A percentile compares a stretch with the other conserved stretches of the same genome.
phyloP scores from a whole-genome alignment of 2,888 invertebrate genomes.

The Apotomis betuletana region DNA sequence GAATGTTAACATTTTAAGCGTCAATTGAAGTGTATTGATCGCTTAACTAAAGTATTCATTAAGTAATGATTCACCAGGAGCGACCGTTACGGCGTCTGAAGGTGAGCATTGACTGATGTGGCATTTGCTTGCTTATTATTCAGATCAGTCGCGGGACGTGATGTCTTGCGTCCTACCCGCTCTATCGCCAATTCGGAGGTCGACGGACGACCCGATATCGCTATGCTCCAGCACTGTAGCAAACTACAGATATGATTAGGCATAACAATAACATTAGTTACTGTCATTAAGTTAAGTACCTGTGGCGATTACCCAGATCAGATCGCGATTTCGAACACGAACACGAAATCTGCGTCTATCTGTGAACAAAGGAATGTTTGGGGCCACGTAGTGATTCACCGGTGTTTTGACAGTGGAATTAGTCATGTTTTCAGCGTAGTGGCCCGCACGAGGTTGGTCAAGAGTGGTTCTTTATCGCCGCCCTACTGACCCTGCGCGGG shows the following conservation, averaged over 20 bases:
- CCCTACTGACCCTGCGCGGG: slow-evolving; percentile 45
- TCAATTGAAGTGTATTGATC: slow-evolving; percentile 20
- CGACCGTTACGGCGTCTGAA: slow-evolving; percentile 43
- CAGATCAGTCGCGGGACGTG: slow-evolving; percentile 61
- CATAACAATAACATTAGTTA: slow-evolving; percentile 32
- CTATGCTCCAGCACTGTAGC: slow-evolving; percentile 48
- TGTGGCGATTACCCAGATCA: too few relatives aligned
- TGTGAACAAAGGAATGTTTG: slow-evolving; percentile 28
- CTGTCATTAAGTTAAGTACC: background rate
- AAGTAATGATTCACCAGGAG: slow-evolving; percentile 53
- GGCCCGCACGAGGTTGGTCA: slow-evolving; percentile 33
- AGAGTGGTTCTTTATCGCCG: slow-evolving; percentile 44
- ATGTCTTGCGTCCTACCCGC: slow-evolving; percentile 52
- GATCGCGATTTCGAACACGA: slow-evolving; percentile 9
- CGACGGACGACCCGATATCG: slow-evolving; percentile 58
- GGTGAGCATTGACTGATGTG: slow-evolving; percentile 47
- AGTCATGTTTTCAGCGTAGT: slow-evolving; percentile 38
- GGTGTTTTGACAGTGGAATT: slow-evolving; percentile 32
- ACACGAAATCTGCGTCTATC: slow-evolving; percentile 2
- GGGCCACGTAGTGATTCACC: slow-evolving; percentile 32
- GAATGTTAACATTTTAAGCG: background rate
- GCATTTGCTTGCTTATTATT: slow-evolving; percentile 63
- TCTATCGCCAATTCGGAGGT: slow-evolving; percentile 62
- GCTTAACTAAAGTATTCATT: slow-evolving; percentile 22
- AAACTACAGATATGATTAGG: slow-evolving; percentile 43